Conservation (phyloP, 2,888 invertebrate genomes). For the Caenorhabditis angaria region DNA sequence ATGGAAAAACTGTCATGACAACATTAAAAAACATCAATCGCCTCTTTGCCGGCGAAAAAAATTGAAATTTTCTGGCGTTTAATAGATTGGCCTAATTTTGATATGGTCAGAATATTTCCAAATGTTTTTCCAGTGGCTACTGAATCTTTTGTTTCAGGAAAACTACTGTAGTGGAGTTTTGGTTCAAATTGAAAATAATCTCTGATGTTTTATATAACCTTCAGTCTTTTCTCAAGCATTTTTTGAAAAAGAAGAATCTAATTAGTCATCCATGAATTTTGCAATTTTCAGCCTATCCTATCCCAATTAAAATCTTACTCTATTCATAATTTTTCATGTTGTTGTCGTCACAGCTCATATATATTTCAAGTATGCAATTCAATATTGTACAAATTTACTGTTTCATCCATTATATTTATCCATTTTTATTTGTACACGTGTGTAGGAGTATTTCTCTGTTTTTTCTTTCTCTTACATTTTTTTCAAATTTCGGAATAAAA, state of each 20-base stretch:
- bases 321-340: not conserved
- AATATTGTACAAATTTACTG: constrained; percentile 4
- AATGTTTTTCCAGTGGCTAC: constrained; percentile 5
- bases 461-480: not conserved
- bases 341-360: not conserved
- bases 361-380: not conserved
- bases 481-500: no score
- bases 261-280: not conserved
- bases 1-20: constrained; percentile 4
- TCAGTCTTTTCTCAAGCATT: not conserved
- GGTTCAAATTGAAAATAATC: no score
- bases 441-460: not conserved
- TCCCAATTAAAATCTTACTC: not conserved
- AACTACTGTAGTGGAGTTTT: no score
- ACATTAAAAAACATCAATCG: not conserved
- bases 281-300: not conserved
- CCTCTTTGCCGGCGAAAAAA: no score
- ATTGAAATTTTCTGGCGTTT: no score
- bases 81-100: no score
- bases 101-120: constrained; percentile 3
- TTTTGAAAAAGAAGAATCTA: not conserved
- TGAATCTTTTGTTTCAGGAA: no score
- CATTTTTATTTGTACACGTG: not conserved
- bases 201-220: not conserved
- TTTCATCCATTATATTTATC: constrained; percentile 4